Conservation (phyloP, 2,888 invertebrate genomes). For the Notocelia uddmanniana region DNA sequence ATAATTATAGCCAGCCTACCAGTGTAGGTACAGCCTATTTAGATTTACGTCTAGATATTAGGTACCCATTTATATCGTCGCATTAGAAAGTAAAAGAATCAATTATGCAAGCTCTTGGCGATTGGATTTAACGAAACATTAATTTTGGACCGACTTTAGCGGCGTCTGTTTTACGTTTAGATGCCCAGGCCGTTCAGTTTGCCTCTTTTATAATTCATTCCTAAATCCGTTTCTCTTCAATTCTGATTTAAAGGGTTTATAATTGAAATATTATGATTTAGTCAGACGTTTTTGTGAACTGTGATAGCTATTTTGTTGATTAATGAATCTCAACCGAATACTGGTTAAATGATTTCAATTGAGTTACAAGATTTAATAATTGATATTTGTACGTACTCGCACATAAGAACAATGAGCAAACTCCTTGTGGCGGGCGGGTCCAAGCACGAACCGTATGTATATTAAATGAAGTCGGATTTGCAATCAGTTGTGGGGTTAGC, state of each 20-base stretch:
- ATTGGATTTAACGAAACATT: conserved; percentile 15
- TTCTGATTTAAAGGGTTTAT: conserved; percentile 14
- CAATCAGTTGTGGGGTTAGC: conserved; percentile 79
- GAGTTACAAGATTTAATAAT: conserved; percentile 19
- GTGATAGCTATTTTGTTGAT: background rate
- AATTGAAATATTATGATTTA: conserved; percentile 6
- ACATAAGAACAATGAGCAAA: conserved; percentile 37
- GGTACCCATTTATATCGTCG: background rate
- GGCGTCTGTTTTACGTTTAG: conserved; percentile 13
- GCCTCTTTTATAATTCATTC: conserved; percentile 35
- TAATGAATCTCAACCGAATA: background rate
- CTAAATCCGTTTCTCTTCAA: conserved; percentile 24
- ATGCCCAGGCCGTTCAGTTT: conserved; percentile 10
- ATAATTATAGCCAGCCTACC: background rate
- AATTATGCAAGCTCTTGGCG: conserved; percentile 29
- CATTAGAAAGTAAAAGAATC: conserved; percentile 11
- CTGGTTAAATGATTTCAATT: background rate
- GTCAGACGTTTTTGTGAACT: background rate
- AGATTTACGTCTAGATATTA: background rate
- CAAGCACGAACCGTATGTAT: conserved; percentile 74
- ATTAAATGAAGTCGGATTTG: conserved; percentile 80
- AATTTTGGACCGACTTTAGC: conserved; percentile 8
- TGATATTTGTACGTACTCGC: conserved; percentile 15
- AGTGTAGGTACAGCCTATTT: background rate
- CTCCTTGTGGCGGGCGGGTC: conserved; percentile 40